phyloP scores from a whole-genome alignment of 2,888 invertebrate genomes.

The Papilio elwesi region DNA sequence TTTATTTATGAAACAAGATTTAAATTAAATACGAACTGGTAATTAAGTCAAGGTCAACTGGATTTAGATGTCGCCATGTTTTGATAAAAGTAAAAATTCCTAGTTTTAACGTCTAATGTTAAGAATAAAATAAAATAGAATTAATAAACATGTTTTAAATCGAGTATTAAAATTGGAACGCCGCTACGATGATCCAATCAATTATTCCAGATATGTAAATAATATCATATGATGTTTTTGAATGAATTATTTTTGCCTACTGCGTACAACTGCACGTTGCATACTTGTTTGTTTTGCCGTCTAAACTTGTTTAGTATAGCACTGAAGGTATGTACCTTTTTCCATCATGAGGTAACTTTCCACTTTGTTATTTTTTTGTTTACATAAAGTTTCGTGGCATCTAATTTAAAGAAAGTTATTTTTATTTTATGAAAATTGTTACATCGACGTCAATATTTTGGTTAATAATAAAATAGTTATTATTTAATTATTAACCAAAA shows the following conservation, averaged over 20 bases:
- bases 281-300: slow-evolving; percentile 29
- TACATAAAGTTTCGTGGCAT: background rate
- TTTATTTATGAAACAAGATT: slow-evolving; percentile 30
- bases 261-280: slow-evolving; percentile 9
- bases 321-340: slow-evolving; percentile 11
- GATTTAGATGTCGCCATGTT: slow-evolving; percentile 59
- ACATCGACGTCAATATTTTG: no score
- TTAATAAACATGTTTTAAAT: background rate
- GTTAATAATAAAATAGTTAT: no score
- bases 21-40: slow-evolving; percentile 41
- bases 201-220: background rate
- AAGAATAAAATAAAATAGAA: background rate
- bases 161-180: background rate
- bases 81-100: slow-evolving; percentile 38
- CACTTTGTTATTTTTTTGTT: background rate
- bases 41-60: slow-evolving; percentile 62
- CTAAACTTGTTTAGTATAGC: slow-evolving; percentile 22
- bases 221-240: background rate
- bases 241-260: slow-evolving; percentile 22
- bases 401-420: background rate
- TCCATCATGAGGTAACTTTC: slow-evolving; percentile 6
- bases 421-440: no score
- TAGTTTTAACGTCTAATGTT: background rate
- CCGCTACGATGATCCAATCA: background rate
- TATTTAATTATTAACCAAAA: no score